Conservation (phyloP, 1,140 invertebrate species). For the Penaeus indicus region DNA sequence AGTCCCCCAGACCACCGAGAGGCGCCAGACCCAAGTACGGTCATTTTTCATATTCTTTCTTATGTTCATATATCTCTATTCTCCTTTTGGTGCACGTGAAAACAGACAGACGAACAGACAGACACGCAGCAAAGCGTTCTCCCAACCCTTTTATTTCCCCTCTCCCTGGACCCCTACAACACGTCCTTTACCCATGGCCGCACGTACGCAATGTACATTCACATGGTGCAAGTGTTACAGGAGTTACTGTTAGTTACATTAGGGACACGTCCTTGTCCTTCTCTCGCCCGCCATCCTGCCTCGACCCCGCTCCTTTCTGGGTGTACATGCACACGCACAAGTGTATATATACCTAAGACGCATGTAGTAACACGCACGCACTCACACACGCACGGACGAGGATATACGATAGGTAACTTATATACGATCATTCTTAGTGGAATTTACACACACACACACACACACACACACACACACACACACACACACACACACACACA, state of each 20-base stretch:
- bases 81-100: no score
- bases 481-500: not conserved
- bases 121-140: no score
- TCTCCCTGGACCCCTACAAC: no score
- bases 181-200: no score
- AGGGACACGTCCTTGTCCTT: not conserved
- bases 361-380: not conserved
- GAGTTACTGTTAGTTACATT: no score
- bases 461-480: conserved; percentile 27
- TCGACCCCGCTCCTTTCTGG: not conserved
- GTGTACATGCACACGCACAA: conserved; percentile 3
- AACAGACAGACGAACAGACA: no score
- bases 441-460: conserved; percentile 17
- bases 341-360: not conserved
- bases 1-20: conserved; percentile 56
- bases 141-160: no score
- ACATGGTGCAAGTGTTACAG: no score
- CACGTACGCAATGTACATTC: no score
- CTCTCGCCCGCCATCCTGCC: not conserved
- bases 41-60: conserved; percentile 23
- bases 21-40: conserved; percentile 64
- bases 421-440: not conserved
- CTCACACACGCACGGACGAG: not conserved
- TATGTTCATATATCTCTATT: no score
- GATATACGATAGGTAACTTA: not conserved